phyloP scores from a whole-genome alignment of 2,888 invertebrate genomes.

The Chloroclystis v-ata region DNA sequence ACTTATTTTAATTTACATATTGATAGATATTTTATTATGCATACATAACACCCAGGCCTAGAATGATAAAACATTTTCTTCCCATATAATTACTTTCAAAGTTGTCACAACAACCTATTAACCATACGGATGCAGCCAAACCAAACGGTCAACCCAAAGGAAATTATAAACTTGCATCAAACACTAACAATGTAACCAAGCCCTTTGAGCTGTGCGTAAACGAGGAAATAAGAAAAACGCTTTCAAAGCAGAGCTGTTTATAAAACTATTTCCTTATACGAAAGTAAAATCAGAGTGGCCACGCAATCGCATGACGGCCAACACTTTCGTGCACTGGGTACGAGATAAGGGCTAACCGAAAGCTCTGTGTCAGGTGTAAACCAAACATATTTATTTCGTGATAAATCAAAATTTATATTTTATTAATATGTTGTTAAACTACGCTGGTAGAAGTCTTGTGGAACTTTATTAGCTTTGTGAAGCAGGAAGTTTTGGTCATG shows the following conservation, averaged over 20 bases:
- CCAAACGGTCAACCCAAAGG: too few species aligned
- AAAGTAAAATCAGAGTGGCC: slow-evolving; percentile 39
- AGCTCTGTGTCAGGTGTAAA: slow-evolving; percentile 41
- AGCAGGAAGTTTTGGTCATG: too few species aligned
- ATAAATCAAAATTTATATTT: slow-evolving; percentile 18
- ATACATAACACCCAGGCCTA: too few species aligned
- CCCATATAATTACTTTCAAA: too few species aligned
- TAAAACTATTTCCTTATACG: slow-evolving; percentile 33
- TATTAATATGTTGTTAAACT: neutral
- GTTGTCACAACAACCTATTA: too few species aligned
- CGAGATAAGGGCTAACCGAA: slow-evolving; percentile 36
- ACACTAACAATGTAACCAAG: too few species aligned
- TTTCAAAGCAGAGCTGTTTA: slow-evolving; percentile 24
- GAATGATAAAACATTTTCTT: too few species aligned
- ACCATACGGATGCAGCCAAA: too few species aligned
- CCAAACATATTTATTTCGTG: slow-evolving; percentile 28
- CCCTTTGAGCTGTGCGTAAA: slow-evolving; percentile 3
- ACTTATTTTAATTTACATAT: too few species aligned
- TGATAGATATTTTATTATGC: too few species aligned
- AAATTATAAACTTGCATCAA: too few species aligned
- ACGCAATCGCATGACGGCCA: slow-evolving; percentile 62
- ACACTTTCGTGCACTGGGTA: slow-evolving; percentile 41
- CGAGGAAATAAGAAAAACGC: slow-evolving; percentile 15
- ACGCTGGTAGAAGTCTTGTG: neutral
- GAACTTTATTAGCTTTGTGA: neutral